Evolutionary conservation across 1,140 invertebrate genomes (phyloP).

Genomic region (Musca domestica): DNA sequence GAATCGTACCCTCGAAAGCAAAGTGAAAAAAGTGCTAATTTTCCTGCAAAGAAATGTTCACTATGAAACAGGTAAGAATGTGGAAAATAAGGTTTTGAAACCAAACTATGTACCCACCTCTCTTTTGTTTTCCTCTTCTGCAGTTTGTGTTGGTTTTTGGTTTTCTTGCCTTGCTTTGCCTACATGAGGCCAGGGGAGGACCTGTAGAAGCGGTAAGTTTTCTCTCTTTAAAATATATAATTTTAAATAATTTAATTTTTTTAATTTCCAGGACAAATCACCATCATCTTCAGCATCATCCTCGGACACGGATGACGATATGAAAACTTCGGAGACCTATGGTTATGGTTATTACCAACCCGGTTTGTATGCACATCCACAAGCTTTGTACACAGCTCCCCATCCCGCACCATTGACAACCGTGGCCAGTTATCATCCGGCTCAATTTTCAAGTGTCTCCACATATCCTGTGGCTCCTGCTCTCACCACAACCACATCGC

Average conservation of each 20-base stretch:
- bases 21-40: slow-evolving; percentile 1
- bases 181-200: not conserved
- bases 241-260: not conserved
- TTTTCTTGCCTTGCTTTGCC: not conserved
- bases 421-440: too few species aligned
- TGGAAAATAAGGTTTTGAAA: not conserved
- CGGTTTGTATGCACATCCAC: not conserved
- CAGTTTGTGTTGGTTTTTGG: not conserved
- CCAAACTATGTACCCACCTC: not conserved
- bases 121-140: not conserved
- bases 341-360: slow-evolving; percentile 26
- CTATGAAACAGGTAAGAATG: not conserved
- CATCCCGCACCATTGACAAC: not conserved
- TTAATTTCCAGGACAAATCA: not conserved
- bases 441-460: too few species aligned
- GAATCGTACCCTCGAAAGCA: too few species aligned
- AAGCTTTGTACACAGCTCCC: not conserved
- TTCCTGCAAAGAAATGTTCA: not conserved
- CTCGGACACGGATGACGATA: not conserved
- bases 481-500: not conserved
- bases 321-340: slow-evolving; percentile 23
- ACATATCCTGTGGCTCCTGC: not conserved
- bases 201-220: not conserved
- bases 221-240: not conserved
- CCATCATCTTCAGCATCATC: not conserved